Conservation (phyloP, 1,140 invertebrate genomes). For the Oryzaephilus surinamensis region DNA sequence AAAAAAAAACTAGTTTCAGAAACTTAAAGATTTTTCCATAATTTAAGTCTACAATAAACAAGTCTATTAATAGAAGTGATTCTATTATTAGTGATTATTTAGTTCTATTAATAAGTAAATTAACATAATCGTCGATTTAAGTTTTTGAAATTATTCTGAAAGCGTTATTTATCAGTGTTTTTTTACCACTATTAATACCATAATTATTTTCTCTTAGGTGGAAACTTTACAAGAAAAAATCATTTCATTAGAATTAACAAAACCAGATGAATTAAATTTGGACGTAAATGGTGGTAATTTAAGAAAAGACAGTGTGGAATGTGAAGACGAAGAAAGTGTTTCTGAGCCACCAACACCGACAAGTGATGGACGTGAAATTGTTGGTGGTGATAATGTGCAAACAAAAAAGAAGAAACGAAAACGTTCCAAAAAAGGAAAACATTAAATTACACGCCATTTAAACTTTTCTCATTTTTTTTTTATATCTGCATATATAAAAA, state of each 20-base stretch:
- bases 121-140: not conserved
- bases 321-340: constrained; percentile 16
- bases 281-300: constrained; percentile 16
- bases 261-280: constrained; percentile 21
- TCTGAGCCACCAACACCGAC: constrained; percentile 31
- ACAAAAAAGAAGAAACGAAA: constrained; percentile 29
- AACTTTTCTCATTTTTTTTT: too few species aligned
- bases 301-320: constrained; percentile 16
- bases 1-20: too few species aligned
- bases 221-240: constrained; percentile 82
- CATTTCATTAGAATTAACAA: constrained; percentile 69
- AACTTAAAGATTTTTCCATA: too few species aligned
- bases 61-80: too few species aligned
- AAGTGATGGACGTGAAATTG: constrained; percentile 22
- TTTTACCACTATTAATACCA: constrained; percentile 7
- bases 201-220: constrained; percentile 47
- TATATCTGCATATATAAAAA: too few species aligned
- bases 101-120: too few species aligned
- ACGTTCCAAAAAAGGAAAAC: constrained; percentile 30
- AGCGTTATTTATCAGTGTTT: constrained; percentile 1
- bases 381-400: constrained; percentile 16
- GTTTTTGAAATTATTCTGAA: not conserved
- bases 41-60: too few species aligned
- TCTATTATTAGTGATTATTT: too few species aligned
- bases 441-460: too few species aligned